Percentiles rank a stretch among this genome's conserved stretches.
Conservation (phyloP, 2,797 vertebrate genomes). For the Hephaestus fuliginosus region DNA sequence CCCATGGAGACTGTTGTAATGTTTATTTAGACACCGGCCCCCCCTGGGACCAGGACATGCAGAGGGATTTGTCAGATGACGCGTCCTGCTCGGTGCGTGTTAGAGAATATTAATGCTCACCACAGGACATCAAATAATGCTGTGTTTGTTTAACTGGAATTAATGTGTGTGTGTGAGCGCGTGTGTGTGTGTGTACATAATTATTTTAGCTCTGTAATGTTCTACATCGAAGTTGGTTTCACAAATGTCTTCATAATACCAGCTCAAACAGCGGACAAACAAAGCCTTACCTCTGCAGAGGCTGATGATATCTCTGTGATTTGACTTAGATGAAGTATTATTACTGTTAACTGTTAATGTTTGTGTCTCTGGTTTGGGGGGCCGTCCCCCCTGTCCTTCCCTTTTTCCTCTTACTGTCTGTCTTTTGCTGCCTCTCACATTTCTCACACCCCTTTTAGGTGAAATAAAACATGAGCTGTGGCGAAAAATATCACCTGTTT, state of each 20-base stretch:
- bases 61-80: conserved; percentile 63
- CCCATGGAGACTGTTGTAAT: conserved; percentile 71
- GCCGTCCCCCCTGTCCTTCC: background rate
- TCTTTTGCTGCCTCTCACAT: background rate
- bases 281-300: background rate
- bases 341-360: background rate
- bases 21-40: conserved; percentile 67
- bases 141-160: conserved; percentile 45
- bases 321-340: background rate
- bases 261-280: background rate
- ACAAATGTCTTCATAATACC: background rate
- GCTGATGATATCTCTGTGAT: background rate
- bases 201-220: background rate
- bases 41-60: conserved; percentile 31
- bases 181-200: conserved; percentile 32
- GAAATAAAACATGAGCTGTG: background rate
- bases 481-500: background rate
- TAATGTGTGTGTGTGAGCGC: conserved; percentile 6
- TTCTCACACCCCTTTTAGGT: background rate
- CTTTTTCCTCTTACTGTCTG: background rate
- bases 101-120: conserved; percentile 56
- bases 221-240: background rate
- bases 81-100: conserved; percentile 29
- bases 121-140: conserved; percentile 28
- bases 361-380: background rate